A percentile compares a stretch with the other conserved stretches of the same genome.
Conservation (phyloP, 2,888 invertebrate species). For the Apamea anceps region DNA sequence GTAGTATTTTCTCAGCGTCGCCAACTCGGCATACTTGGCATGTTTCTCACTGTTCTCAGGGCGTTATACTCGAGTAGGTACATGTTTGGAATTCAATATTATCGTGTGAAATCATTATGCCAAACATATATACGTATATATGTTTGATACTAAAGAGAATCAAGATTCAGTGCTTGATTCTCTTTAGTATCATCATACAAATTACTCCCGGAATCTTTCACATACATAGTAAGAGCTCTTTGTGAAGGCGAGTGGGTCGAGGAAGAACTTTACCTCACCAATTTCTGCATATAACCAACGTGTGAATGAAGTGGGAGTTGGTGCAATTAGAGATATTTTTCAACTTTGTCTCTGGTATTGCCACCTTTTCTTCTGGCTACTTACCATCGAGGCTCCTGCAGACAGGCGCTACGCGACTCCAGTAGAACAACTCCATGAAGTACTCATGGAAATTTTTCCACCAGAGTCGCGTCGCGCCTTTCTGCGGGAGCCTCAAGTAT, state of each 20-base stretch:
- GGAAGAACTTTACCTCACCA: too few species aligned
- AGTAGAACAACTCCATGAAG: not conserved
- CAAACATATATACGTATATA: not conserved
- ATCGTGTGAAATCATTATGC: slow-evolving; percentile 30
- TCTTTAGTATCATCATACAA: slow-evolving; percentile 5
- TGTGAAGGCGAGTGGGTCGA: not conserved
- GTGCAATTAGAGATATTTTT: not conserved
- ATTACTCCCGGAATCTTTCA: not conserved
- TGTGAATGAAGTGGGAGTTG: too few species aligned
- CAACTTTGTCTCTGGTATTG: not conserved
- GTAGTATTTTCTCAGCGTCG: slow-evolving; percentile 1
- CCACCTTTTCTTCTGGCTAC: not conserved
- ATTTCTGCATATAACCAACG: not conserved
- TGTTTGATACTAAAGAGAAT: too few species aligned
- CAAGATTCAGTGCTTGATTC: slow-evolving; percentile 1
- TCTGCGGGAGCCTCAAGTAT: not conserved
- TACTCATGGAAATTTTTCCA: not conserved
- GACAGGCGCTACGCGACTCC: not conserved
- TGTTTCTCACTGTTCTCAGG: slow-evolving; percentile 14
- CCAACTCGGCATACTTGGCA: slow-evolving; percentile 38
- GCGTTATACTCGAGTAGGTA: slow-evolving; percentile 12
- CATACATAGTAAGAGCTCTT: not conserved
- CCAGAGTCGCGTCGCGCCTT: not conserved
- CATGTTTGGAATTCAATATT: slow-evolving; percentile 47
- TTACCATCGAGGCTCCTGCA: not conserved